phyloP scores from a whole-genome alignment of 2,888 invertebrate genomes.

The Ditylenchus weischeri region DNA sequence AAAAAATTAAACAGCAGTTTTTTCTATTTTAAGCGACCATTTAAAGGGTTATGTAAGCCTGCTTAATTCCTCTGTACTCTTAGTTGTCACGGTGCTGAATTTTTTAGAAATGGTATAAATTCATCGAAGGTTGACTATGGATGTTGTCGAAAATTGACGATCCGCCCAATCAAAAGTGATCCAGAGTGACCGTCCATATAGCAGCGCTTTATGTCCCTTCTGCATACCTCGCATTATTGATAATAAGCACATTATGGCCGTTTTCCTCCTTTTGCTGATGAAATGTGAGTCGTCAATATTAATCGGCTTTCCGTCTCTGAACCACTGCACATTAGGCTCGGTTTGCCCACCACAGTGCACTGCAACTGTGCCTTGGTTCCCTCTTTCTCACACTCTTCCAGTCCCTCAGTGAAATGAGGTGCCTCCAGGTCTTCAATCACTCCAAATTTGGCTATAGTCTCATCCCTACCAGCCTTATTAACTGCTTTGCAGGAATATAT shows the following conservation, averaged over 20 bases:
- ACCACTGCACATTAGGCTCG: constrained; percentile 63
- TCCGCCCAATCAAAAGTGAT: too few species aligned
- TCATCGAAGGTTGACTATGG: too few species aligned
- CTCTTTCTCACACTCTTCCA: constrained; percentile 34
- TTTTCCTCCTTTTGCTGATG: constrained; percentile 59
- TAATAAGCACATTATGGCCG: constrained; percentile 81
- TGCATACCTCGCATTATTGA: constrained; percentile 73
- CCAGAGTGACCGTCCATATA: too few species aligned
- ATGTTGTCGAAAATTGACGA: too few species aligned
- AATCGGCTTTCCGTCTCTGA: constrained; percentile 67
- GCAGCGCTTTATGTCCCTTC: too few species aligned
- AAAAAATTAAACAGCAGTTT: too few species aligned
- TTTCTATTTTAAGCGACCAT: too few species aligned
- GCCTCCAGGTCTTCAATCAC: constrained; percentile 47
- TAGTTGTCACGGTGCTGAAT: too few species aligned
- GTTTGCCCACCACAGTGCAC: constrained; percentile 37
- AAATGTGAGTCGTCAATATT: constrained; percentile 43
- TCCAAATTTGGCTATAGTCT: constrained; percentile 42
- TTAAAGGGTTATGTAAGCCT: too few species aligned
- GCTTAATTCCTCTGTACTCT: too few species aligned
- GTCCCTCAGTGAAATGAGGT: constrained; percentile 36
- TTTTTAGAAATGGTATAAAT: too few species aligned
- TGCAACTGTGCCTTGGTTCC: constrained; percentile 32
- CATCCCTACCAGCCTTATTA: constrained; percentile 74
- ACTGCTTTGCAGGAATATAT: constrained; percentile 88